Evolutionary conservation across 2,113 vertebrate species (phyloP).

Genomic region (Sialia sialis): DNA sequence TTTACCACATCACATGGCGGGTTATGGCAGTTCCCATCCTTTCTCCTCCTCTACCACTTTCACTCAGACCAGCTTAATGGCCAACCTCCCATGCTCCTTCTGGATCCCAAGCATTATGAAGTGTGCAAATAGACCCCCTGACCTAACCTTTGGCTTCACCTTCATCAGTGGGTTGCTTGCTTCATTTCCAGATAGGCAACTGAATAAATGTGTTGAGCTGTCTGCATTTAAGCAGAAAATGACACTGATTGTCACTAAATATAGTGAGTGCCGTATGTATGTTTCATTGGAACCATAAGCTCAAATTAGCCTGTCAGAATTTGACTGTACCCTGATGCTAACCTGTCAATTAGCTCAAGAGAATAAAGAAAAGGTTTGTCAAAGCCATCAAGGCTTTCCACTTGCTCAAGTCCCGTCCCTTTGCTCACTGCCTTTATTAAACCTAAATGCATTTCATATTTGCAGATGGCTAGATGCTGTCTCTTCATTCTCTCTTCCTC

Average conservation of each 20-base stretch:
- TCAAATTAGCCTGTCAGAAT: conserved; percentile 76
- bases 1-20: not conserved
- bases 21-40: not conserved
- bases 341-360: conserved; percentile 69
- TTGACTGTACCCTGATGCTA: conserved; percentile 52
- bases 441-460: conserved; percentile 36
- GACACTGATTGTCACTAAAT: conserved; percentile 75
- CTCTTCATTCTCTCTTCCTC: not conserved
- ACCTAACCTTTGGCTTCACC: not conserved
- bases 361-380: conserved; percentile 70
- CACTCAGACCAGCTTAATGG: not conserved
- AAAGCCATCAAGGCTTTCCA: conserved; percentile 32
- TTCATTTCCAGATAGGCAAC: conserved; percentile 17
- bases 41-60: not conserved
- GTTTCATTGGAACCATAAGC: conserved; percentile 63
- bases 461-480: not conserved
- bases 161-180: not conserved
- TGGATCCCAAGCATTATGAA: not conserved
- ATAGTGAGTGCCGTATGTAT: conserved; percentile 56
- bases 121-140: not conserved
- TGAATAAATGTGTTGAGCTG: conserved; percentile 25
- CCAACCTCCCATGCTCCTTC: not conserved
- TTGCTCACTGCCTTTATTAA: conserved; percentile 30
- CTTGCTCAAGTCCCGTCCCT: conserved; percentile 16
- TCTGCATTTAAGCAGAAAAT: conserved; percentile 64